A percentile compares a stretch with the other conserved stretches of the same genome.
These are phyloP conservation scores for Neolamprologus devosi DNA, from an alignment of 2,113 vertebrate genomes.

Conservation along the genomic window DNA sequence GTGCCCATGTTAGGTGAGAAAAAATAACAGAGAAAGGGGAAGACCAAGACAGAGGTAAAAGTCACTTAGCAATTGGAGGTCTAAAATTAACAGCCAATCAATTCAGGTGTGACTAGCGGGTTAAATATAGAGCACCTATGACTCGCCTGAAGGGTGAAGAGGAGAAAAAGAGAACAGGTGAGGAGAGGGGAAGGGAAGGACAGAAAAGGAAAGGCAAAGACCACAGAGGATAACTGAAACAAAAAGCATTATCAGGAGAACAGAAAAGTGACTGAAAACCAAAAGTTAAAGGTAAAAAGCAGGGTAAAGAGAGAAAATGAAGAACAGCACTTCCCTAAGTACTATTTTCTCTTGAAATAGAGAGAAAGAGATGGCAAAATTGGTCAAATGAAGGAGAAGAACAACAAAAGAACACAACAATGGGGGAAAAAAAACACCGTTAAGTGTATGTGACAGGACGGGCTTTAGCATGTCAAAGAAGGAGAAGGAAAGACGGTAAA, in stretches of 20 bases:
- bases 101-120: slow-evolving; percentile 9
- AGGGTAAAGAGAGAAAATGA: background rate
- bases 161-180: background rate
- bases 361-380: background rate
- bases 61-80: slow-evolving; percentile 27
- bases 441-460: slow-evolving; percentile 23
- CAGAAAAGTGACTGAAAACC: background rate
- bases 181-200: background rate
- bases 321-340: background rate
- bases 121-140: slow-evolving; percentile 36
- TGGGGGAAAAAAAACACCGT: background rate
- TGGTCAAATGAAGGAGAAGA: background rate
- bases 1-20: background rate
- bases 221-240: background rate
- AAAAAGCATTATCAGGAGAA: background rate
- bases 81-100: slow-evolving; percentile 56
- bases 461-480: slow-evolving; percentile 49
- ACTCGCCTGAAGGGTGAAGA: background rate
- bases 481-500: slow-evolving; percentile 19
- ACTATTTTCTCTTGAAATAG: background rate
- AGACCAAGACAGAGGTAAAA: background rate
- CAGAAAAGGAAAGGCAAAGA: background rate
- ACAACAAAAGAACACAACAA: slow-evolving; percentile 27
- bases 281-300: background rate
- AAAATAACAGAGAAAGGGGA: background rate